Percentiles rank a stretch among this genome's conserved stretches.
Conservation (phyloP, 2,797 vertebrate genomes). For the Labeo calbasu region DNA sequence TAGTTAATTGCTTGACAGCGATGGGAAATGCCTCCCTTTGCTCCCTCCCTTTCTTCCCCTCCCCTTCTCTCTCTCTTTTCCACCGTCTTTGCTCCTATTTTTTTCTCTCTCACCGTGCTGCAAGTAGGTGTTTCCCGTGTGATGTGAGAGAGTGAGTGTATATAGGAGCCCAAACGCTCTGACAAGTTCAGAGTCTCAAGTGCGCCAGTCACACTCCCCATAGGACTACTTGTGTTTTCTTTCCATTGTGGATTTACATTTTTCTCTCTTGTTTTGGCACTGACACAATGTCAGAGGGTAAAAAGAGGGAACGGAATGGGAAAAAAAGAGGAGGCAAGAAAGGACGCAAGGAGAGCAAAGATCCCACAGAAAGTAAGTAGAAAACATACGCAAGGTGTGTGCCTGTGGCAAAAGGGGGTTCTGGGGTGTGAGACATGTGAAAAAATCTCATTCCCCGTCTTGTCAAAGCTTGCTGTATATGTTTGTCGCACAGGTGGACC, state of each 20-base stretch:
- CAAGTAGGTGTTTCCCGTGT: slow-evolving; percentile 64
- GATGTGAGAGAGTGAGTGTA: slow-evolving; percentile 81
- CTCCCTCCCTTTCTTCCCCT: slow-evolving; percentile 59
- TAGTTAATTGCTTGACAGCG: slow-evolving; percentile 79
- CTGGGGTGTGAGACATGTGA: slow-evolving; percentile 37
- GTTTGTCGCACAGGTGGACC: slow-evolving; percentile 72
- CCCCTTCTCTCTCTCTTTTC: slow-evolving; percentile 46
- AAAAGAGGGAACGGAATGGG: slow-evolving; percentile 76
- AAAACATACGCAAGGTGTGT: slow-evolving; percentile 55
- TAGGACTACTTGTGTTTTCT: slow-evolving; percentile 74
- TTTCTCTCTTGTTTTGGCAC: slow-evolving; percentile 58
- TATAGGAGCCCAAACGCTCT: slow-evolving; percentile 79
- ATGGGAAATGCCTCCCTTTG: slow-evolving; percentile 78
- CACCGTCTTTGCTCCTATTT: slow-evolving; percentile 17
- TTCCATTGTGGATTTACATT: slow-evolving; percentile 76
- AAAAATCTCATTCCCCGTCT: slow-evolving; percentile 66
- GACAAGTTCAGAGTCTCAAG: slow-evolving; percentile 78
- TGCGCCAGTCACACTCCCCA: slow-evolving; percentile 73
- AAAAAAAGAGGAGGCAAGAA: slow-evolving; percentile 75
- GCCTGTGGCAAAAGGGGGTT: slow-evolving; percentile 25
- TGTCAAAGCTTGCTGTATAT: slow-evolving; percentile 74
- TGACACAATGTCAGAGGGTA: slow-evolving; percentile 79
- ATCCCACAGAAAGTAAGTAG: slow-evolving; percentile 74
- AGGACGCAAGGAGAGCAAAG: slow-evolving; percentile 70
- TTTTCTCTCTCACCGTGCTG: slow-evolving; percentile 31